These are phyloP conservation scores for Dolichallabes microphthalmus DNA, from an alignment of 2,113 vertebrate species.

Conservation along the genomic window DNA sequence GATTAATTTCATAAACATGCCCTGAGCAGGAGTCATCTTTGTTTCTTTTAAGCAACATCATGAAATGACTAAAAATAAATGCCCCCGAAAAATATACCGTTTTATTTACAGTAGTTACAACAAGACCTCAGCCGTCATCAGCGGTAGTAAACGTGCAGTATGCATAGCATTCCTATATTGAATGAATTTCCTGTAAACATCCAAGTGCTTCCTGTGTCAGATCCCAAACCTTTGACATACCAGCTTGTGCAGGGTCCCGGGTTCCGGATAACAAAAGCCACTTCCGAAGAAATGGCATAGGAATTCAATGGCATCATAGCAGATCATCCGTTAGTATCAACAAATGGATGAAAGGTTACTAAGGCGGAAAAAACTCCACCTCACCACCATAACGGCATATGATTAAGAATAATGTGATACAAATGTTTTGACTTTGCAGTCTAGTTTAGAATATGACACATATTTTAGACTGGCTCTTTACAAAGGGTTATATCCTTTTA, in stretches of 20 bases:
- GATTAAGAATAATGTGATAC: constrained; percentile 69
- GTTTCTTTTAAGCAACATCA: constrained; percentile 20
- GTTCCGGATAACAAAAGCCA: constrained; percentile 53
- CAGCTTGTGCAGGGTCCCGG: constrained; percentile 49
- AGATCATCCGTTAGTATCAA: background rate
- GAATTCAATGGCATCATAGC: constrained; percentile 41
- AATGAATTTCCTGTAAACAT: constrained; percentile 77
- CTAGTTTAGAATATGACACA: constrained; percentile 58
- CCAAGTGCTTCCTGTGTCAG: constrained; percentile 69
- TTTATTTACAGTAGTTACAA: constrained; percentile 15
- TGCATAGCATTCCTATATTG: constrained; percentile 65
- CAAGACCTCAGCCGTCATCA: constrained; percentile 55
- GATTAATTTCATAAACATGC: constrained; percentile 46
- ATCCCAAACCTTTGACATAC: constrained; percentile 55
- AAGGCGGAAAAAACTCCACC: background rate
- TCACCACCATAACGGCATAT: constrained; percentile 64
- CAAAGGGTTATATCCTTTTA: constrained; percentile 42
- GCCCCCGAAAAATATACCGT: constrained; percentile 59
- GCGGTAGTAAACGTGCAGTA: constrained; percentile 50
- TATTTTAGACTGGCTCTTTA: constrained; percentile 23
- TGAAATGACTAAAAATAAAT: constrained; percentile 58
- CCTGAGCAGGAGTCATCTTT: constrained; percentile 31
- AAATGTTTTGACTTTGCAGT: constrained; percentile 64
- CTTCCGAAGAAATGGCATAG: constrained; percentile 51
- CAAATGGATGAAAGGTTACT: background rate